Base-by-base conservation (phyloP, 35 echinoderm and acorn worm genomes). In the Nesometra sesokonis region DNA sequence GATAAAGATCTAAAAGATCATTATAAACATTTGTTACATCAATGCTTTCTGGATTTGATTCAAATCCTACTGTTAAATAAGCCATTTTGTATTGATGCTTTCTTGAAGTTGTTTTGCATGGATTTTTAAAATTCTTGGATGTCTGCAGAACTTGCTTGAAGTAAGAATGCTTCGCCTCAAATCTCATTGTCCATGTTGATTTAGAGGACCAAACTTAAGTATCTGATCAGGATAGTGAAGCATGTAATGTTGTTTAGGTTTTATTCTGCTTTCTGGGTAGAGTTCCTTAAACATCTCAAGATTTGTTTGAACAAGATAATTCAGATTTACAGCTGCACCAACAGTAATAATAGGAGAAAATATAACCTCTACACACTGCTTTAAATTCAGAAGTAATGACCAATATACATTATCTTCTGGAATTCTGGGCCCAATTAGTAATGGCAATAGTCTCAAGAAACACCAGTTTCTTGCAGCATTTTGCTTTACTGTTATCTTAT, bases 181-280 rank as follows among this genome's bases (percentile, higher is more conserved):
- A 81, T 23, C 86, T n/a, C 86, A 81, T 88, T 32, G 78, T 81
- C 77, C 37, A 88, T 15, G 81, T 81, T 11, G 86, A 33, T 34
- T 88, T 2, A 88, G 38, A 9, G 36, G 86, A 31, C 78, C 86
- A 88, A 32, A 82, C 31, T 88, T 88, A 31, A 88, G 3, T 46
- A 88, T 88, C 30, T 57, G 38, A 47, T 88, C 86, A 35, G 86
- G 78, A 32, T 88, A 88, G 57, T 88, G 86, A 13, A 88, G 34
- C 5, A 57, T 27, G 21, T 67, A 88, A 33, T 88, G 86, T 33
- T 82, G 86, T 81, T 88, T 82, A 31, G 86, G 86, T 38, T 88
- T 88, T 34, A 88, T 43, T 47, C 31, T 80, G 27, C 57, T 80
- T 0, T 81, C 39, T 11, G 39, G 86, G 29, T 77, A 88, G 19